phyloP scores from a whole-genome alignment of 2,888 invertebrate species.

The Diplolepis rosae region DNA sequence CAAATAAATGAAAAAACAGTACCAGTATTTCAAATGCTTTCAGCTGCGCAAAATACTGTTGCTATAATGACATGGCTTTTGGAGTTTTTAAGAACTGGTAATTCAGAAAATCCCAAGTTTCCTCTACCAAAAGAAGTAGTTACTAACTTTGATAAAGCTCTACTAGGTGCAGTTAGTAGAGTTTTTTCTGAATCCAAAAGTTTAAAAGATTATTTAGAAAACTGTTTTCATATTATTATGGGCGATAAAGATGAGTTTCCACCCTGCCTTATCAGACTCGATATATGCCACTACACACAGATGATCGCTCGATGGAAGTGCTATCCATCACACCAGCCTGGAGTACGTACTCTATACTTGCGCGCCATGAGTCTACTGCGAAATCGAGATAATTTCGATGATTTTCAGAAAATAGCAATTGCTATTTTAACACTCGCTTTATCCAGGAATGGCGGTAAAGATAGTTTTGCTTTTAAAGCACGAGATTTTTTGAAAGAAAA shows the following conservation, averaged over 20 bases:
- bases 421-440: neutral
- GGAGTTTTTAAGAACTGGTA: slow-evolving; percentile 42
- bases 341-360: neutral
- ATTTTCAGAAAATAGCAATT: neutral
- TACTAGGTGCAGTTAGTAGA: slow-evolving; percentile 40
- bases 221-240: neutral
- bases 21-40: slow-evolving; percentile 46
- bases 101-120: slow-evolving; percentile 35
- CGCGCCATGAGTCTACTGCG: neutral
- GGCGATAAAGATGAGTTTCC: neutral
- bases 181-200: slow-evolving; percentile 38
- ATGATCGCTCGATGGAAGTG: slow-evolving; percentile 36
- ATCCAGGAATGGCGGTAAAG: neutral
- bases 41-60: slow-evolving; percentile 41
- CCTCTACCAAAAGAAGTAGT: slow-evolving; percentile 41
- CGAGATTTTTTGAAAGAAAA: neutral
- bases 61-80: slow-evolving; percentile 39
- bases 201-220: slow-evolving; percentile 24
- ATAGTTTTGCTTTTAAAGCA: neutral
- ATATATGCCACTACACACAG: slow-evolving; percentile 35
- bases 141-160: slow-evolving; percentile 43
- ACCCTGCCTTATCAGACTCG: slow-evolving; percentile 44
- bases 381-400: neutral
- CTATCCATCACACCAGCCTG: neutral
- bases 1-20: slow-evolving; percentile 34